phyloP scores from a whole-genome alignment of 1,140 invertebrate species.

The Neodiprion lecontei region DNA sequence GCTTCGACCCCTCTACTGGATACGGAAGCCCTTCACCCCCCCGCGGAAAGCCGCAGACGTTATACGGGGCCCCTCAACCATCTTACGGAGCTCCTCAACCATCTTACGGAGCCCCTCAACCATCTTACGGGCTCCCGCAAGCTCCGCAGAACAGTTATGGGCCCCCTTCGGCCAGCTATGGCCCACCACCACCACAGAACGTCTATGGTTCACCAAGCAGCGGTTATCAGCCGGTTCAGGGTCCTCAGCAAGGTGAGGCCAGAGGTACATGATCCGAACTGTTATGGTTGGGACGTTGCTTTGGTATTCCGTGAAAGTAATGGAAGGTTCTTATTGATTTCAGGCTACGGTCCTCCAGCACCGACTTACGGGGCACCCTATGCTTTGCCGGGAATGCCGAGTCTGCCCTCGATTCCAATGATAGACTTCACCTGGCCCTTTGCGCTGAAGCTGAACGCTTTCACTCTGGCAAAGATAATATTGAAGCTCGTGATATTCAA shows the following conservation, averaged over 20 bases:
- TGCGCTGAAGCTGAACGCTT: slow-evolving; percentile 70
- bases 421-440: slow-evolving; percentile 51
- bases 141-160: slow-evolving; percentile 49
- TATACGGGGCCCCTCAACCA: not conserved
- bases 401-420: slow-evolving; percentile 59
- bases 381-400: slow-evolving; percentile 64
- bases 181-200: slow-evolving; percentile 23
- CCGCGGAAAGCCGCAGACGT: not conserved
- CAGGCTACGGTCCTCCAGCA: slow-evolving; percentile 35
- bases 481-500: slow-evolving; percentile 78
- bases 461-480: slow-evolving; percentile 75
- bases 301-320: slow-evolving; percentile 4
- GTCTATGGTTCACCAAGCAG: slow-evolving; percentile 40
- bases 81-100: not conserved
- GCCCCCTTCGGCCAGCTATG: slow-evolving; percentile 45
- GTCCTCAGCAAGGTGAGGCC: slow-evolving; percentile 52
- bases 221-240: slow-evolving; percentile 61
- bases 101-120: not conserved
- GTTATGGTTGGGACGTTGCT: slow-evolving; percentile 12
- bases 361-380: slow-evolving; percentile 57
- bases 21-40: not conserved
- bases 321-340: slow-evolving; percentile 8
- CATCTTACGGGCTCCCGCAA: slow-evolving; percentile 28
- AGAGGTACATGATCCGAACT: slow-evolving; percentile 40
- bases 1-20: slow-evolving; percentile 20